Conservation (phyloP, 2,113 vertebrate genomes). For the Mobula birostris region DNA sequence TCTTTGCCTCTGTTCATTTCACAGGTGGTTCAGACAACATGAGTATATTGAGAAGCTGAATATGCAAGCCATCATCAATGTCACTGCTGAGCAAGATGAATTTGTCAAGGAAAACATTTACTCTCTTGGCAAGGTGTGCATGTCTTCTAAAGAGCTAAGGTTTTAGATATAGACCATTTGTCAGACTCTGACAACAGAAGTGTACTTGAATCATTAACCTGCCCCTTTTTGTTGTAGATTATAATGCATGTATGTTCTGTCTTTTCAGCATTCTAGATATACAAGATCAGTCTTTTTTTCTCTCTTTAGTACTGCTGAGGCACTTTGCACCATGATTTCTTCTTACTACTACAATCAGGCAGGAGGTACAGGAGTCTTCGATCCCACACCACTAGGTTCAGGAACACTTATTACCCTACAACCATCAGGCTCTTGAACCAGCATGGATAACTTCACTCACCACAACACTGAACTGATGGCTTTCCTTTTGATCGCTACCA, state of each 20-base stretch:
- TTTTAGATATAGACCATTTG: not conserved
- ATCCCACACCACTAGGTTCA: too few relatives aligned
- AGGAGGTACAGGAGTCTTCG: too few relatives aligned
- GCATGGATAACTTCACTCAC: too few relatives aligned
- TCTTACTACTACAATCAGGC: too few relatives aligned
- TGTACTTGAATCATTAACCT: not conserved
- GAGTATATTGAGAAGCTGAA: slow-evolving; percentile 85
- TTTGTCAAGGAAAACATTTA: slow-evolving; percentile 79
- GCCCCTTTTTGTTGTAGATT: not conserved
- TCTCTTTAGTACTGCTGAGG: not conserved
- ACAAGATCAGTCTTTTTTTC: not conserved
- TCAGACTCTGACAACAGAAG: slow-evolving; percentile 13
- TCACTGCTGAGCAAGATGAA: slow-evolving; percentile 66
- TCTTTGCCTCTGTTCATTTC: not conserved
- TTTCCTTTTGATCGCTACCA: too few relatives aligned
- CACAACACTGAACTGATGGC: too few relatives aligned
- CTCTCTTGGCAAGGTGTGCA: slow-evolving; percentile 69
- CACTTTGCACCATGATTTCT: not conserved
- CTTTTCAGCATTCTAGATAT: not conserved
- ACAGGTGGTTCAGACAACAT: slow-evolving; percentile 85
- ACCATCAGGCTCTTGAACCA: too few relatives aligned
- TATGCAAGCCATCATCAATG: slow-evolving; percentile 83
- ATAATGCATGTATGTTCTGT: not conserved
- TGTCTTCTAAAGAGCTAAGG: not conserved
- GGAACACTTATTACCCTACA: too few relatives aligned